phyloP scores from a whole-genome alignment of 2,888 invertebrate genomes.

The Parnassius mnemosyne region DNA sequence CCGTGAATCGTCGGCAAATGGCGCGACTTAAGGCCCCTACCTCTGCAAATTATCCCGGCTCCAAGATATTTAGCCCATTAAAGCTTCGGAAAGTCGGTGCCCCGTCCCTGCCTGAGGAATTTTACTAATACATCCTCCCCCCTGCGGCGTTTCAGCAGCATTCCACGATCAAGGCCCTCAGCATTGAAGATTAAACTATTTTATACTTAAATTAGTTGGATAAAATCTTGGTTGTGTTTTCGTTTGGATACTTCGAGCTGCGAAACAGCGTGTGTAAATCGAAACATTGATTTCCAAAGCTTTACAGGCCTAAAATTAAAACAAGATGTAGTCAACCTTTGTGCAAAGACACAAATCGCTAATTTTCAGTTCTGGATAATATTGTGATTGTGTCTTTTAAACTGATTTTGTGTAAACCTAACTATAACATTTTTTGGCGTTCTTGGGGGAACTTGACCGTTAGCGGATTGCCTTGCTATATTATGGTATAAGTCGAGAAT shows the following conservation, averaged over 20 bases:
- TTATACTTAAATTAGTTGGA: constrained; percentile 6
- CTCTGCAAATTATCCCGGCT: constrained; percentile 65
- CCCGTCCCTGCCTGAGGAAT: constrained; percentile 47
- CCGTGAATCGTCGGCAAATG: neutral
- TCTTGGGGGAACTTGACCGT: no score
- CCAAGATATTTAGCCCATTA: constrained; percentile 78
- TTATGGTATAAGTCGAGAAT: no score
- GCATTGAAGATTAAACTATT: neutral
- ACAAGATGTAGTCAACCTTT: no score
- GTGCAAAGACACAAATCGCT: no score
- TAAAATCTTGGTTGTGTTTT: neutral
- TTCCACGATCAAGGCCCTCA: neutral
- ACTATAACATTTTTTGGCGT: no score
- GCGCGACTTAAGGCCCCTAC: constrained; percentile 31
- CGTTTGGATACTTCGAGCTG: neutral
- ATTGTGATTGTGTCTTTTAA: no score
- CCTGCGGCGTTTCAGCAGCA: constrained; percentile 11
- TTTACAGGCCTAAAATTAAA: no score
- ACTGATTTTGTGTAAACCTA: no score
- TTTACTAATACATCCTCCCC: constrained; percentile 61
- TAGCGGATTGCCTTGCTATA: no score
- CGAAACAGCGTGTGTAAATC: neutral
- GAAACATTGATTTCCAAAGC: neutral
- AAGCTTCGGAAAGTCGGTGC: constrained; percentile 63
- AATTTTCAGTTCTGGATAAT: no score